phyloP scores from a whole-genome alignment of 2,888 invertebrate genomes.

The Stenichneumon culpator region DNA sequence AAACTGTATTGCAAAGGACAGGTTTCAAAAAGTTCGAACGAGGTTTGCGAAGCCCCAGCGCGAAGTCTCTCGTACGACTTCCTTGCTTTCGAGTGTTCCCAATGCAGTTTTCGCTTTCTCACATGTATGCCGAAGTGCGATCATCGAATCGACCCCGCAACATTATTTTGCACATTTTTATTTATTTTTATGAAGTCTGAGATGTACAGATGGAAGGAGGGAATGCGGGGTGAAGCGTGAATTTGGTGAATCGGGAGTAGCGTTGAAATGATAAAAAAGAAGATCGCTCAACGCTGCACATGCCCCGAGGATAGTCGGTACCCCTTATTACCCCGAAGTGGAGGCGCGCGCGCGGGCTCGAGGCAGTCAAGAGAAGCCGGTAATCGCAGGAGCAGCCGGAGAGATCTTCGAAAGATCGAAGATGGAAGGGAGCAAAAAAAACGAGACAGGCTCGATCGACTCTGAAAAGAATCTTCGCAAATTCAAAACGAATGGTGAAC shows the following conservation, averaged over 20 bases:
- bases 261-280: slow-evolving; percentile 48
- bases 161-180: background rate
- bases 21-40: slow-evolving; percentile 2
- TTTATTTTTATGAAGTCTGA: background rate
- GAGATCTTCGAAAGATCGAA: slow-evolving; percentile 40
- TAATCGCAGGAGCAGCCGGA: slow-evolving; percentile 44
- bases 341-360: slow-evolving; percentile 36
- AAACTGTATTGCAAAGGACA: slow-evolving; percentile 3
- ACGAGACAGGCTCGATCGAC: slow-evolving; percentile 4
- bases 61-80: slow-evolving; percentile 45
- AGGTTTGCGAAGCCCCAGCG: slow-evolving; percentile 42
- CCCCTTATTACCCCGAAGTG: slow-evolving; percentile 60
- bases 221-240: background rate
- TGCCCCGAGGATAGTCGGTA: slow-evolving; percentile 52
- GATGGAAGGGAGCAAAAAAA: slow-evolving; percentile 21
- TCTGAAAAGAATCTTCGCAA: background rate
- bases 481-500: slow-evolving; percentile 6
- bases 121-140: slow-evolving; percentile 4
- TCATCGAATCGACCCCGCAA: background rate
- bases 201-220: background rate
- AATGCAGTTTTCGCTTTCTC: slow-evolving; percentile 36
- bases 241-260: slow-evolving; percentile 27
- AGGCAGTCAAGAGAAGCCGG: slow-evolving; percentile 34
- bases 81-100: slow-evolving; percentile 39
- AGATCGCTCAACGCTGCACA: slow-evolving; percentile 29